Base-by-base conservation (phyloP, 2,888 invertebrate genomes). In the Drosophila picticornis region DNA sequence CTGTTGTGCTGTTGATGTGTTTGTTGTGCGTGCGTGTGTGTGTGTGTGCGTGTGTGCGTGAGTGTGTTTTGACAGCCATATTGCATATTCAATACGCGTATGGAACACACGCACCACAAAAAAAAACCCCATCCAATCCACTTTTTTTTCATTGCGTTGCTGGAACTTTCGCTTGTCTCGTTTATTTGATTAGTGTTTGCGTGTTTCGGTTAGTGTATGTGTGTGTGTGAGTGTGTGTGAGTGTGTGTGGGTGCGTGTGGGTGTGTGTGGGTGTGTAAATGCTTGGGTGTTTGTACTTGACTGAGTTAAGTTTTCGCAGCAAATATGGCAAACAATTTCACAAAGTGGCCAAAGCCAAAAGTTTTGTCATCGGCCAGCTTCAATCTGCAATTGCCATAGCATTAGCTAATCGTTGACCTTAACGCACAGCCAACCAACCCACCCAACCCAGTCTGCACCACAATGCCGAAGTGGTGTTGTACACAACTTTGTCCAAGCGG, bases 271-370 rank as follows among this genome's bases (percentile, higher is more conserved):
- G 34, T 64, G 43, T 51, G 55, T 48, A 22, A 59, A 38, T 53
- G 57, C 38, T 32, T 55, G 29, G 48, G 55, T 56, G 52, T 51
- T 52, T 46, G 63, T 13, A 48, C 61, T 51, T 66, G 65, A n/a
- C n/a, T 55, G 40, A 40, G 63, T 66, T 75, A 90, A 86, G 73
- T 86, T 86, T 84, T 60, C 61, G 74, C 87, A 81, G 89, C 89
- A 89, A 87, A 90, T 90, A 90, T 88, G 88, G 90, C 85, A 90
- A 88, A 86, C 86, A 86, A 86, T 90, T 90, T 88, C 77, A 75
- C 84, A 86, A 90, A 86, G 86, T 86, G 86, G 82, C 90, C 85
- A 70, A 63, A 69, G 71, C 71, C 77, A 73, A 90, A 86, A 86
- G 84, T 86, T 86, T 88, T 69, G 68, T 75, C 84, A 72, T 72